Evolutionary conservation across 2,797 vertebrate species (phyloP).

Genomic region (Syngnathus rostellatus): DNA sequence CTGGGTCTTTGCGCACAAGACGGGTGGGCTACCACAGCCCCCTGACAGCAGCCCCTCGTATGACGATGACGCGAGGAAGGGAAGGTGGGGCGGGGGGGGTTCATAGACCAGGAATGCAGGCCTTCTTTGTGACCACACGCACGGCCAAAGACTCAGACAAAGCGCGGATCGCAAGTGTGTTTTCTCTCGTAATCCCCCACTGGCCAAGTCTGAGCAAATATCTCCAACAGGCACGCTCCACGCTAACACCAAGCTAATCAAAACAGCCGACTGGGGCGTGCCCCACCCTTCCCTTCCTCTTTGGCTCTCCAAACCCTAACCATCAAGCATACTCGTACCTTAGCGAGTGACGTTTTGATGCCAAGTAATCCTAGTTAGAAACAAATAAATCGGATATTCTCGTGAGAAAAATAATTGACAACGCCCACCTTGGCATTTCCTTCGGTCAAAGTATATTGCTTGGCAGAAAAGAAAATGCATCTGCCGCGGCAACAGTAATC

Average conservation of each 20-base stretch:
- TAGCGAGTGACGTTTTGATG: background rate
- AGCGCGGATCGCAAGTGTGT: slow-evolving; percentile 51
- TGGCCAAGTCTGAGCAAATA: slow-evolving; percentile 62
- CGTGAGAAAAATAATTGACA: background rate
- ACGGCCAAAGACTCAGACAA: slow-evolving; percentile 38
- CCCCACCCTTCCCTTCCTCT: background rate
- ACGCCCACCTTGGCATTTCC: background rate
- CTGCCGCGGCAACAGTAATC: background rate
- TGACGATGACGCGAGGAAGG: background rate
- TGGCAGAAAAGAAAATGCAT: background rate
- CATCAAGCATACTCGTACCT: background rate
- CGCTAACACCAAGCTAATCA: slow-evolving; percentile 16
- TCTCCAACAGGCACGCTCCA: slow-evolving; percentile 47
- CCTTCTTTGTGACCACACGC: slow-evolving; percentile 25
- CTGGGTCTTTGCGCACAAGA: slow-evolving; percentile 15
- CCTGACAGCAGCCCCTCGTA: background rate
- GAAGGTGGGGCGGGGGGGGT: background rate
- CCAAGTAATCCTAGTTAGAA: background rate
- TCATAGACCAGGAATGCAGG: slow-evolving; percentile 10
- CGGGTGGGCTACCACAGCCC: slow-evolving; percentile 20
- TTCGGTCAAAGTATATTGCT: background rate
- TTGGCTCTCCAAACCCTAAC: background rate
- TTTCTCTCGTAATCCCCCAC: slow-evolving; percentile 45
- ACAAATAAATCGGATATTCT: background rate
- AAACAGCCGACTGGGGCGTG: slow-evolving; percentile 7